Evolutionary conservation across 2,797 vertebrate species (phyloP).

Genomic region (Gallinago solitaria): DNA sequence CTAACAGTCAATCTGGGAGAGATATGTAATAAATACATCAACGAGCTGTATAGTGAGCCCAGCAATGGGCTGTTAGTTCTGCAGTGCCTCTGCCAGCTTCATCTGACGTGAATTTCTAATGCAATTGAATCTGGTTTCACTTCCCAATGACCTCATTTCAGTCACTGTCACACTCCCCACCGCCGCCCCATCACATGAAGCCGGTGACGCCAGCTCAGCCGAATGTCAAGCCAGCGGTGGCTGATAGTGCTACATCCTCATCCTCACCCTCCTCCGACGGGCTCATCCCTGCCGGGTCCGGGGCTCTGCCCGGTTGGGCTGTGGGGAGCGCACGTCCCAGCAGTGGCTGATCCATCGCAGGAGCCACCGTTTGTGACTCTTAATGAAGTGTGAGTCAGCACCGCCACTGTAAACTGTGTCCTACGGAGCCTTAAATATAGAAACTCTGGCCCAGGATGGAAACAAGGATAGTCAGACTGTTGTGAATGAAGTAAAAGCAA

Average conservation of each 20-base stretch:
- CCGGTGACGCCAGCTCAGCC: accelerated
- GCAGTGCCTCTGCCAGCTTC: background rate
- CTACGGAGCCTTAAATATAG: background rate
- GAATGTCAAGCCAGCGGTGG: background rate
- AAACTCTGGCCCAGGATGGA: background rate
- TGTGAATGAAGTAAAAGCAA: background rate
- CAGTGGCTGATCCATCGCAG: background rate
- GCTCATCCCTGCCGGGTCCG: background rate
- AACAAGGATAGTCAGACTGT: background rate
- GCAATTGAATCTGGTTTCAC: conserved; percentile 39
- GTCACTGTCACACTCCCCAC: background rate
- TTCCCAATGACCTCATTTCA: background rate
- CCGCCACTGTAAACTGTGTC: background rate
- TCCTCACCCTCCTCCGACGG: background rate
- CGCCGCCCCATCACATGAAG: background rate
- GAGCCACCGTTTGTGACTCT: conserved; percentile 4
- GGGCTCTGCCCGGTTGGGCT: background rate
- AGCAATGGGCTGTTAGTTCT: background rate
- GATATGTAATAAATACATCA: conserved; percentile 32
- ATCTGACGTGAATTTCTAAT: conserved; percentile 47
- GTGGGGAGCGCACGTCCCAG: accelerated
- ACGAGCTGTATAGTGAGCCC: background rate
- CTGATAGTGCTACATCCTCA: background rate
- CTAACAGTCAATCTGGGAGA: background rate
- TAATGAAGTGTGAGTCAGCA: conserved; percentile 47